These are phyloP conservation scores for Catharus minimus DNA, from an alignment of 2,113 vertebrate species.

Conservation along the genomic window DNA sequence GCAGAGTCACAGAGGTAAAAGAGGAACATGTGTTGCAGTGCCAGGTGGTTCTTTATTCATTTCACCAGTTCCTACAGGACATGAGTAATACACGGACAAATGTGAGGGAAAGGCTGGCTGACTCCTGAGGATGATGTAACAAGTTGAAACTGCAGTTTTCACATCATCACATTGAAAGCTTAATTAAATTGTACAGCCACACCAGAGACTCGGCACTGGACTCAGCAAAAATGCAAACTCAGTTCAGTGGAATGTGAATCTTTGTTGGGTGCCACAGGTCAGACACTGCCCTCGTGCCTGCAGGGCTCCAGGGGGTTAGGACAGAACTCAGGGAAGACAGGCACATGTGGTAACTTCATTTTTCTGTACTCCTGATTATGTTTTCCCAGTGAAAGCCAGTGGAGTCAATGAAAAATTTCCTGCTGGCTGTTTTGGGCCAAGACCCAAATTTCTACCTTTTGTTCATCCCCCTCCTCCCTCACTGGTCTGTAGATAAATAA, in stretches of 20 bases:
- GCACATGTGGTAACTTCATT: fast-evolving
- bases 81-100: background rate
- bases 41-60: background rate
- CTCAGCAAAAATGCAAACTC: background rate
- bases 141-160: background rate
- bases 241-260: background rate
- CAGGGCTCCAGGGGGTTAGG: background rate
- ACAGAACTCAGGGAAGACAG: background rate
- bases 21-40: background rate
- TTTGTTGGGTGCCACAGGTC: background rate
- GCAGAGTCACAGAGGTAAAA: background rate
- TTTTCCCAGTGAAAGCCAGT: background rate
- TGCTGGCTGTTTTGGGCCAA: background rate
- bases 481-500: background rate
- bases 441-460: background rate
- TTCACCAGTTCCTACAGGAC: background rate
- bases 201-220: background rate
- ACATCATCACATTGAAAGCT: background rate
- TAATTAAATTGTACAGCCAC: background rate
- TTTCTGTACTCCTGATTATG: background rate
- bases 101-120: background rate
- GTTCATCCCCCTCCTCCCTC: background rate
- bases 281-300: background rate
- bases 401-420: background rate
- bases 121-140: background rate